Base-by-base conservation (phyloP, 2,888 invertebrate genomes). In the Camponotus fellah region DNA sequence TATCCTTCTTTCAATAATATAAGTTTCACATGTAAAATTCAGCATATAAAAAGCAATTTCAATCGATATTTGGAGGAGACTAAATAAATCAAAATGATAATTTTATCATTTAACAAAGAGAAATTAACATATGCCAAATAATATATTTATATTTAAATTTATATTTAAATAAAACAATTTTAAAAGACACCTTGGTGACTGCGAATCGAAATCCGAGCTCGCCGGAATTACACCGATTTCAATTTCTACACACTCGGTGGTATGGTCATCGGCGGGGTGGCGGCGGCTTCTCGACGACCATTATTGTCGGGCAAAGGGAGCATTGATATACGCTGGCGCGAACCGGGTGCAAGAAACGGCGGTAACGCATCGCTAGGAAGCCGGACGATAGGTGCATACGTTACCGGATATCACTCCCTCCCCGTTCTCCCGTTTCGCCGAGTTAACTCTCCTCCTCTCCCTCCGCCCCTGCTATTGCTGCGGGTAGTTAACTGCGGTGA, bases 281-380 rank as follows among this genome's bases (percentile, higher is more conserved):
- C 14, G 53, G 9, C 32, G 53, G 9, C 34, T 21, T 64, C 82
- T 84, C 56, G 49, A 60, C 64, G 53, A 66, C 62, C 71, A 76
- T 83, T 82, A 85, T 87, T 84, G 75, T 66, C 69, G 74, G 76
- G 83, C 82, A 79, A 88, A 88, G 83, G 88, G 85, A 85, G 86
- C 91, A 88, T 88, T 92, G 92, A 92, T 92, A 91, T 91, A 92
- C 89, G 90, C 68, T 75, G 65, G 74, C 66, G 77, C 75, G 62
- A 72, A 83, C 82, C 85, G 85, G 88, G 89, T 58, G 77, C 71
- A 89, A 91, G 91, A 91, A 92, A 88, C 85, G 58, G 32, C n/a
- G 84, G 91, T 92, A 92, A 93, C 88, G 91, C 91, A 92, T 92
- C 91, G 90, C 88, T 86, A 89, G 93, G 92, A 93, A 93, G 87